phyloP scores from a whole-genome alignment of 2,888 invertebrate species.

The Nephrotoma appendiculata region DNA sequence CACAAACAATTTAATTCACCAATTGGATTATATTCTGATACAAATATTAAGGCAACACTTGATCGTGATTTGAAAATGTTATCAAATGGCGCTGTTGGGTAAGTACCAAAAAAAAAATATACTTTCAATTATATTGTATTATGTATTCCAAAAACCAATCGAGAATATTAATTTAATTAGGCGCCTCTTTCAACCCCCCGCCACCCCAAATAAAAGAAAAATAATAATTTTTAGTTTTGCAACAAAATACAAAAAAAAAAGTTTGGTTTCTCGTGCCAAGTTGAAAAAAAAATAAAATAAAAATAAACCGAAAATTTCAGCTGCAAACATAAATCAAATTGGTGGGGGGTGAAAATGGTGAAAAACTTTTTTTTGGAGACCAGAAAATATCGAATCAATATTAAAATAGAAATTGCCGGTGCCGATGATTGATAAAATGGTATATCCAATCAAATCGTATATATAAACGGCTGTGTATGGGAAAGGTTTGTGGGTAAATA shows the following conservation, averaged over 20 bases:
- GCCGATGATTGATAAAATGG: not conserved
- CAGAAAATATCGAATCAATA: not conserved
- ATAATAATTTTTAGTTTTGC: not conserved
- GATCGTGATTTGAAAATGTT: constrained; percentile 63
- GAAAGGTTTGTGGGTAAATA: not conserved
- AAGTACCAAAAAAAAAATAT: constrained; percentile 26
- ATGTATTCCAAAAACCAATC: not conserved
- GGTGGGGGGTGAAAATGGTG: not conserved
- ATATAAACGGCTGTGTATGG: not conserved
- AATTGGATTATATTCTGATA: constrained; percentile 68
- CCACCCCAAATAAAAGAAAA: not conserved
- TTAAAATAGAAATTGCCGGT: not conserved
- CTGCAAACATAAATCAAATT: not conserved
- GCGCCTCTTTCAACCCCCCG: not conserved
- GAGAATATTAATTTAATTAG: not conserved
- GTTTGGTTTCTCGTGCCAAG: not conserved
- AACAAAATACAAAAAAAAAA: not conserved
- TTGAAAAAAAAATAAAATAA: not conserved
- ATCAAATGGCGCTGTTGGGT: constrained; percentile 69
- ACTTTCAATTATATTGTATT: not conserved
- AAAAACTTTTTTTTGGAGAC: not conserved
- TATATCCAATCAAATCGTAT: not conserved
- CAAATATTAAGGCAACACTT: constrained; percentile 66
- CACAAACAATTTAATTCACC: constrained; percentile 86
- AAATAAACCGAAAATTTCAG: not conserved